Base-by-base conservation (phyloP, 2,888 invertebrate species). In the Melinaea marsaeus region DNA sequence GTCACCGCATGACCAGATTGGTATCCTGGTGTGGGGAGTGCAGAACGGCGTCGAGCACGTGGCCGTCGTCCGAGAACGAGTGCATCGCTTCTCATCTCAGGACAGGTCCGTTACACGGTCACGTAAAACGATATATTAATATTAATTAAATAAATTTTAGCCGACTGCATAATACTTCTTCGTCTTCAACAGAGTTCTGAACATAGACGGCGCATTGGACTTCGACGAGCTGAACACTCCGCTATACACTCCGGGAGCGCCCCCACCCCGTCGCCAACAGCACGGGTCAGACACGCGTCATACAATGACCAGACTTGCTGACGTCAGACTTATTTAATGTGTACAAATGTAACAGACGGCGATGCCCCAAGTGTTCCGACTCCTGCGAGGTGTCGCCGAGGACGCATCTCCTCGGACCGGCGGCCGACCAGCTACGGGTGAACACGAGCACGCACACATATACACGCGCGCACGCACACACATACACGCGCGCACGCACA, bases 1-100 rank as follows among this genome's bases (percentile, higher is more conserved):
- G 13, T 22, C 6, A 4, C 13, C 13, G 4, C 2, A 13, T 4
- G 3, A 32, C 4, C 81, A 92, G 84, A 92, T 94, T 63, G 95
- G 95, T 1, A 92, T 96, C 13, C 83, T 97, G 32, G 93, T 96
- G 62, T 94, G 94, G 80, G 96, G 95, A 0, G 88, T 94, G 2
- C 94, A 95, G 78, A 94, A 95, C 69, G 95, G 88, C 0, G 93
- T 95, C 2, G 95, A 96, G 72, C 95, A 96, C 77, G 93, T 96
- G 6, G 92, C 93, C 45, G 91, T 92, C 1, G 95, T 96, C 0
- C 92, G 93, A 4, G 94, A 95, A 72, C 91, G 93, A 32, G 93
- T 94, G 48, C 95, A 95, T 77, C 92, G 95, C 58, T 97, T 97
- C 81, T 94, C 94, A 35, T 89, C 92, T 1, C 91, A 93, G 35